Conservation (phyloP, 2,888 invertebrate genomes). For the Neoscelio sp. region DNA sequence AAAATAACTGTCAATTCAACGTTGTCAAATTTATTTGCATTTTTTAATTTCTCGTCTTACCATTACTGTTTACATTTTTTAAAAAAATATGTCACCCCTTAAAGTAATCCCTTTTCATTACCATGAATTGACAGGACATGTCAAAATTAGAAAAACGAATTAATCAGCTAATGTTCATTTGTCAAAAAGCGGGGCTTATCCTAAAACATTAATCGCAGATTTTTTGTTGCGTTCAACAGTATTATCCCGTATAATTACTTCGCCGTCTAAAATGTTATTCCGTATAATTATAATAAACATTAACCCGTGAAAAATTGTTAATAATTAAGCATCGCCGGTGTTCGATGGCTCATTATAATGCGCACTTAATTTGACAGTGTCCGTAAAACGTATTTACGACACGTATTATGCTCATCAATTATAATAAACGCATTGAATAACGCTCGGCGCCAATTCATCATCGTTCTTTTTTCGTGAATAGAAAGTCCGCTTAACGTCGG, state of each 20-base stretch:
- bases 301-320: constrained; percentile 19
- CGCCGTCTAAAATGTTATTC: constrained; percentile 3
- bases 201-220: too few relatives aligned
- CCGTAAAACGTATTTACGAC: constrained; percentile 31
- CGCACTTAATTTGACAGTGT: constrained; percentile 49
- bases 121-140: too few relatives aligned
- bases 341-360: constrained; percentile 46
- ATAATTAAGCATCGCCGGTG: constrained; percentile 29
- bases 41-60: too few relatives aligned
- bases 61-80: too few relatives aligned
- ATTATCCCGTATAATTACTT: constrained; percentile 34
- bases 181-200: too few relatives aligned
- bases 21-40: too few relatives aligned
- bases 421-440: constrained; percentile 56
- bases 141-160: too few relatives aligned
- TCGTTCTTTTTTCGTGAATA: constrained; percentile 44
- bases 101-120: too few relatives aligned
- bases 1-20: too few relatives aligned
- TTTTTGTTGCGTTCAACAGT: too few relatives aligned
- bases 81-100: too few relatives aligned
- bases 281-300: constrained; percentile 28
- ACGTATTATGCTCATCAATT: constrained; percentile 58
- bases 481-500: constrained; percentile 51
- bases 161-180: too few relatives aligned
- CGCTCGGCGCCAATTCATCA: constrained; percentile 56